Evolutionary conservation across 2,797 vertebrate genomes (phyloP).

Genomic region (Acrossocheilus wenchowensis): DNA sequence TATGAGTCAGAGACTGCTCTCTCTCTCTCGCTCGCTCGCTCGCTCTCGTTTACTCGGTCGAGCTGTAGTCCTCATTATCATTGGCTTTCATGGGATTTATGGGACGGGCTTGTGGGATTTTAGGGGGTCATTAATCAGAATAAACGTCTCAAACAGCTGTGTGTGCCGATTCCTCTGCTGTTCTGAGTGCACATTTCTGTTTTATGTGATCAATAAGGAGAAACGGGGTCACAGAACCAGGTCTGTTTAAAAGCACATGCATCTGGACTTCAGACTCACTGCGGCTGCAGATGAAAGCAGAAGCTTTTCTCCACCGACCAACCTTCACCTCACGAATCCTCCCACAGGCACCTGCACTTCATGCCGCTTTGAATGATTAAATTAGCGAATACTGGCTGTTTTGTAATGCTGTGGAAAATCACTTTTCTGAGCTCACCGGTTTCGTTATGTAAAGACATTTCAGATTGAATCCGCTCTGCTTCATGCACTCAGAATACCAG

Average conservation of each 20-base stretch:
- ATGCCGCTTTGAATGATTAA: not conserved
- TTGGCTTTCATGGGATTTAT: conserved; percentile 34
- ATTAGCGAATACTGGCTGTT: not conserved
- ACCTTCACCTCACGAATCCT: conserved; percentile 2
- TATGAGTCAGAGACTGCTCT: not conserved
- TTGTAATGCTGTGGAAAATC: conserved; percentile 10
- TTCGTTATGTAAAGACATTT: not conserved
- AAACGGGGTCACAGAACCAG: not conserved
- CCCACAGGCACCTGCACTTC: conserved; percentile 4
- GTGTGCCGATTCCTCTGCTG: conserved; percentile 25
- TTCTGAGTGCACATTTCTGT: not conserved
- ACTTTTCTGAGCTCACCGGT: not conserved
- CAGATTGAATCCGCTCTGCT: not conserved
- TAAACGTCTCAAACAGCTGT: conserved; percentile 14
- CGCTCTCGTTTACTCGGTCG: not conserved
- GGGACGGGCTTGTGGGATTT: conserved; percentile 11
- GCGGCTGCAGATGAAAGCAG: not conserved
- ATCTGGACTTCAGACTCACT: not conserved
- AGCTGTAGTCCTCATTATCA: conserved; percentile 15
- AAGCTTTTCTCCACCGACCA: conserved; percentile 10
- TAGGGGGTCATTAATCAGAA: conserved; percentile 28
- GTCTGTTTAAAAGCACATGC: conserved; percentile 15
- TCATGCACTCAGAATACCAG: not conserved
- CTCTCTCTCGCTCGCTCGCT: not conserved
- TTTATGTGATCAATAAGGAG: not conserved